Base-by-base conservation (phyloP, 2,888 invertebrate species). In the Brenthis daphne region DNA sequence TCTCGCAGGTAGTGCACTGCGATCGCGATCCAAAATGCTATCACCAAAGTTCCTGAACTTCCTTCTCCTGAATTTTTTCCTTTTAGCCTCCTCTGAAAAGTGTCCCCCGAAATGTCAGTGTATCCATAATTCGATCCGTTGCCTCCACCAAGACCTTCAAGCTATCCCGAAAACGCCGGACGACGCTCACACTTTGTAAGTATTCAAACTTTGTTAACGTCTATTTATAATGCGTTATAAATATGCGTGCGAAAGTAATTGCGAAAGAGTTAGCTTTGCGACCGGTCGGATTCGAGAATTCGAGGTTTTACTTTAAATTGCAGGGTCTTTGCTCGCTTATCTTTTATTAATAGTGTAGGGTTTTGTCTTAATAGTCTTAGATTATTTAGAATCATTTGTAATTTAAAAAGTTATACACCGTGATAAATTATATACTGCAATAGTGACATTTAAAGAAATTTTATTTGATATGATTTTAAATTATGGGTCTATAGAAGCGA, bases 111-210 rank as follows among this genome's bases (percentile, higher is more conserved):
- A 83, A 82, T 90, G 90, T 74, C 82, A 83, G 68, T 90, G 90
- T 68, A 70, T 80, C 2, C 80, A 83, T 57, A 86, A 80, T 71
- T 80, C 85, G 72, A 84, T 89, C 43, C 80, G 85, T 5, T 90
- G 90, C 74, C 77, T 89, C 37, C 85, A 85, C 64, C 85, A 85
- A 72, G 84, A 84, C 70, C 77, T 90, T 74, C 77, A 77, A 69
- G 78, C 79, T 37, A 80, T 89, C 51, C 90, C 90, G 69, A 81
- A 80, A 70, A 77, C 82, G 13, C 80, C 88, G 55, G 65, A 76
- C 57, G 86, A 89, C 64, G 82, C 85, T n/a, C 83, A 85, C 73
- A 89, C 87, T 16, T 78, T 90, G 90, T 90, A 80, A 89, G 90
- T 90, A 82, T 69, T 65, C 48, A 76, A 76, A 75, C 69, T 78